Evolutionary conservation across 1,140 invertebrate genomes (phyloP).

Genomic region (Mycetomoellerius zeteki): DNA sequence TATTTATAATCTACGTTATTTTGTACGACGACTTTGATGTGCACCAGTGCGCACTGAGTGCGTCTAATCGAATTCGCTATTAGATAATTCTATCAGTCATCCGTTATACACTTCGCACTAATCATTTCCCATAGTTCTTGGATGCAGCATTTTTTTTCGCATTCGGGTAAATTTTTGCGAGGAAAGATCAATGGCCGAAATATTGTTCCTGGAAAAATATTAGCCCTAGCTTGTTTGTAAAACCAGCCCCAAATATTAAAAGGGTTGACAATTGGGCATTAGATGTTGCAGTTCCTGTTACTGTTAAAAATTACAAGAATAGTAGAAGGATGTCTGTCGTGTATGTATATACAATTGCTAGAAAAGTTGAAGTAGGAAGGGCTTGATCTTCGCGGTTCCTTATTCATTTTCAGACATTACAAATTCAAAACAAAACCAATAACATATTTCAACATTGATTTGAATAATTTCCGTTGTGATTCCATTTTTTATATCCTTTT

Average conservation of each 20-base stretch:
- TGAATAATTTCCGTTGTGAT: slow-evolving; percentile 20
- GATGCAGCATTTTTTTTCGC: slow-evolving; percentile 22
- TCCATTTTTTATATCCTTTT: slow-evolving; percentile 44
- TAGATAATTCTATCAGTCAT: slow-evolving; percentile 21
- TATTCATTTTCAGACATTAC: slow-evolving; percentile 5
- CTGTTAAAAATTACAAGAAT: slow-evolving; percentile 60
- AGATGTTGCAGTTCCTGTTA: slow-evolving; percentile 62
- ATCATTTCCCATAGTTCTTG: slow-evolving; percentile 3
- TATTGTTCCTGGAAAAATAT: slow-evolving; percentile 25
- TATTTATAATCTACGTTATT: no score
- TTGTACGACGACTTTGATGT: no score
- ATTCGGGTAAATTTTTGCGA: not conserved
- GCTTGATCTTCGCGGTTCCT: slow-evolving; percentile 24
- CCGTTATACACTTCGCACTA: not conserved
- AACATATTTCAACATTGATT: slow-evolving; percentile 1
- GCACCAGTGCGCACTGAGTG: no score
- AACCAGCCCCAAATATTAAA: slow-evolving; percentile 44
- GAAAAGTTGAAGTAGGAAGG: slow-evolving; percentile 6
- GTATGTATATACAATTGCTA: slow-evolving; percentile 45
- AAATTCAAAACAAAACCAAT: not conserved
- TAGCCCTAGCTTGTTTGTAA: slow-evolving; percentile 36
- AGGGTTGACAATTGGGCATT: slow-evolving; percentile 56
- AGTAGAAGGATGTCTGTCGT: slow-evolving; percentile 27
- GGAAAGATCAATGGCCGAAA: slow-evolving; percentile 35
- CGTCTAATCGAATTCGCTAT: no score